These are phyloP conservation scores for Nothoprocta perdicaria DNA, from an alignment of 2,113 vertebrate genomes.

Conservation along the genomic window DNA sequence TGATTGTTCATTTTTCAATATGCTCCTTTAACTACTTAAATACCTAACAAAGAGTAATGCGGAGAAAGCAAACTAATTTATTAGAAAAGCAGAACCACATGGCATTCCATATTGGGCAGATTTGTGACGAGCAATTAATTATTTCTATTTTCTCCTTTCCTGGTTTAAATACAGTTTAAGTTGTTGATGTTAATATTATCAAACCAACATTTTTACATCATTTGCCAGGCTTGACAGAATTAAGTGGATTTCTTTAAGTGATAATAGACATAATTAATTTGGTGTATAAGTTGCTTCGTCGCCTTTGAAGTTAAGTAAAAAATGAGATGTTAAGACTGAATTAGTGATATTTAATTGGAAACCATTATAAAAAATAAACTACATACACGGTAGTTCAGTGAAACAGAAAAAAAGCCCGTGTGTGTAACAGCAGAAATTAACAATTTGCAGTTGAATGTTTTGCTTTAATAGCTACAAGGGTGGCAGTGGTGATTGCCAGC, in stretches of 20 bases:
- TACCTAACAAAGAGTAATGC: constrained; percentile 32
- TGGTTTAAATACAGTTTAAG: constrained; percentile 73
- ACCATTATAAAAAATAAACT: constrained; percentile 45
- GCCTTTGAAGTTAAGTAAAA: constrained; percentile 62
- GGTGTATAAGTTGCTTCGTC: constrained; percentile 40
- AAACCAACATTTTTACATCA: constrained; percentile 51
- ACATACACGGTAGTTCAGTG: background rate
- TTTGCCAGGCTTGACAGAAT: constrained; percentile 60
- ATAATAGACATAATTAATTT: constrained; percentile 74
- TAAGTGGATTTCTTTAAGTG: constrained; percentile 66
- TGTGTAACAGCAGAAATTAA: constrained; percentile 29
- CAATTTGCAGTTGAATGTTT: constrained; percentile 33
- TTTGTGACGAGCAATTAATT: constrained; percentile 74
- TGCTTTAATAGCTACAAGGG: constrained; percentile 10
- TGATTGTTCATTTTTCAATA: constrained; percentile 57
- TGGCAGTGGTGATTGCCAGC: background rate
- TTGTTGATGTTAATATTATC: constrained; percentile 57
- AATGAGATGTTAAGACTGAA: constrained; percentile 60
- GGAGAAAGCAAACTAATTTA: constrained; percentile 60
- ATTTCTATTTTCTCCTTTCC: constrained; percentile 68
- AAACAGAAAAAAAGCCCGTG: background rate
- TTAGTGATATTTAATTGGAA: constrained; percentile 63
- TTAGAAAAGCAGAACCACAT: constrained; percentile 66
- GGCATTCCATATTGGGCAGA: constrained; percentile 73
- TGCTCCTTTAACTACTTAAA: constrained; percentile 53